phyloP scores from a whole-genome alignment of 2,797 vertebrate species.

The Intellagama lesueurii region DNA sequence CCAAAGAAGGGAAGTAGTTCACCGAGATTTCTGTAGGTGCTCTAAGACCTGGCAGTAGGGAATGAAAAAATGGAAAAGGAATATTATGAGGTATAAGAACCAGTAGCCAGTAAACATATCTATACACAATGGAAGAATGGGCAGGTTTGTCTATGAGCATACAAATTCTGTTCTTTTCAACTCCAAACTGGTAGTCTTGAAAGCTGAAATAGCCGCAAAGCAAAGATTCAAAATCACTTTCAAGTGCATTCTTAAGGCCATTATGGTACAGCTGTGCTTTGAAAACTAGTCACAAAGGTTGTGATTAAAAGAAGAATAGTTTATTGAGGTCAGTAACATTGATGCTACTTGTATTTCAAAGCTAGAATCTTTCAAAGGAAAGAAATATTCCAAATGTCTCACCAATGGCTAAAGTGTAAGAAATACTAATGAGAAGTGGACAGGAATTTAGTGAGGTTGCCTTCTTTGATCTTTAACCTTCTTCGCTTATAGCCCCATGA shows the following conservation, averaged over 20 bases:
- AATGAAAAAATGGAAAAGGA: too few species aligned
- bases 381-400: not conserved
- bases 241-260: not conserved
- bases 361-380: not conserved
- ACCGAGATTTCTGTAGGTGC: too few species aligned
- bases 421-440: conserved; percentile 3
- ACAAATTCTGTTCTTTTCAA: not conserved
- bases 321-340: not conserved
- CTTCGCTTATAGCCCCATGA: not conserved
- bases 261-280: not conserved
- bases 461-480: not conserved
- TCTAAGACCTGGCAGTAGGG: not conserved
- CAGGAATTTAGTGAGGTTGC: not conserved
- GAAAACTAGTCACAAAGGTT: not conserved
- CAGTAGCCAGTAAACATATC: too few species aligned
- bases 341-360: not conserved
- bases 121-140: not conserved
- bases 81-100: not conserved
- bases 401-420: not conserved
- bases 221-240: not conserved
- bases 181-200: not conserved
- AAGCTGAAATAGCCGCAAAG: not conserved
- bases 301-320: not conserved
- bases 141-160: not conserved
- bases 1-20: too few species aligned